Conservation (phyloP, 64 coral and sea anemone genomes). For the Astreopora myriophthalma region DNA sequence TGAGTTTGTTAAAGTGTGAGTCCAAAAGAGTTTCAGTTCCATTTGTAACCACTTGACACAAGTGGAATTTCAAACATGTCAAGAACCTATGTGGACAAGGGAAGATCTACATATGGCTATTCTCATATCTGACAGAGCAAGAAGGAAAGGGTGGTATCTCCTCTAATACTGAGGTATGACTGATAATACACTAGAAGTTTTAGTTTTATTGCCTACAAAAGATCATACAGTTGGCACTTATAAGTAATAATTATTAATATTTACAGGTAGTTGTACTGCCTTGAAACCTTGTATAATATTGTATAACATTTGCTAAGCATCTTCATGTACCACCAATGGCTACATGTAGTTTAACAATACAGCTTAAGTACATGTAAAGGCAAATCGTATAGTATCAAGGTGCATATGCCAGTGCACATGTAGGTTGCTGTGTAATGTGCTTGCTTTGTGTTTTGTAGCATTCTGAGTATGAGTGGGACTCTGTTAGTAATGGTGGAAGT, state of each 20-base stretch:
- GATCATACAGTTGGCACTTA: too few species aligned
- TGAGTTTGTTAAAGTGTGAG: not conserved
- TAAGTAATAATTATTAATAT: too few species aligned
- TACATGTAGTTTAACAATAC: not conserved
- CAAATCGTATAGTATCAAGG: too few species aligned
- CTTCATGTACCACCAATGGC: too few species aligned
- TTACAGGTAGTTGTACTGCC: not conserved
- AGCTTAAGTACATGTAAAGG: not conserved
- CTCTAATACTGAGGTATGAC: not conserved
- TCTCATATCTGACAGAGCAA: not conserved
- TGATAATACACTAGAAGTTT: not conserved
- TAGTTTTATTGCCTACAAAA: not conserved
- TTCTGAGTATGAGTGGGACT: too few species aligned
- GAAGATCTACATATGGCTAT: not conserved
- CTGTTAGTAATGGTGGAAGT: too few species aligned
- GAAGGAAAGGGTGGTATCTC: not conserved
- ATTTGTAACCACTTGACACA: not conserved
- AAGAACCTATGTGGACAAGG: constrained; percentile 4
- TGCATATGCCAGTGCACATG: too few species aligned
- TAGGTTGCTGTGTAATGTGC: too few species aligned
- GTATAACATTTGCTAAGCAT: not conserved
- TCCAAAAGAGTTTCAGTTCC: not conserved
- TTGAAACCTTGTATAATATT: not conserved
- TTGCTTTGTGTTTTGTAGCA: too few species aligned
- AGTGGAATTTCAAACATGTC: constrained; percentile 3